Evolutionary conservation across 2,888 invertebrate species (phyloP).

Genomic region (Bhutanitis thaidina): DNA sequence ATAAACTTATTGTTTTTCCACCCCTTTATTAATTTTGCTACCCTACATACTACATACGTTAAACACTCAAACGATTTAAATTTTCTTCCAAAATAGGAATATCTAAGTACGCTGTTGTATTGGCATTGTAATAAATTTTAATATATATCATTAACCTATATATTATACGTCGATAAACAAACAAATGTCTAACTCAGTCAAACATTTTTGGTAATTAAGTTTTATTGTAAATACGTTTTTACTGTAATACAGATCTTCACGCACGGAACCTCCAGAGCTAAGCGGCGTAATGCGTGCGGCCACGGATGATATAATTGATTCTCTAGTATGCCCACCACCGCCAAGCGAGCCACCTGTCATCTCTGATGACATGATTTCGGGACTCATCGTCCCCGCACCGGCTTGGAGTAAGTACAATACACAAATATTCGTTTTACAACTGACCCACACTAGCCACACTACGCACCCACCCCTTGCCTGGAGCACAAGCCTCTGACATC

Average conservation of each 20-base stretch:
- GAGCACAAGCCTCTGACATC: neutral
- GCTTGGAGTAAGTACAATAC: conserved; percentile 89
- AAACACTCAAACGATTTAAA: too few relatives aligned
- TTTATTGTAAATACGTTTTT: neutral
- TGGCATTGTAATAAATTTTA: too few relatives aligned
- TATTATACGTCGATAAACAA: too few relatives aligned
- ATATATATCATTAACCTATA: too few relatives aligned
- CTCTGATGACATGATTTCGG: conserved; percentile 97
- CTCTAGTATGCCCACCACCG: conserved; percentile 97
- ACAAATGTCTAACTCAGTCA: neutral
- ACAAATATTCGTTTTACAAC: neutral
- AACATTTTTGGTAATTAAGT: neutral
- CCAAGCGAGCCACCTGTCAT: conserved; percentile 95
- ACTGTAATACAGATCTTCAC: conserved; percentile 82
- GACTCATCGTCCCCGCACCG: conserved; percentile 97
- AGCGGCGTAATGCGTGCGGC: conserved; percentile 89
- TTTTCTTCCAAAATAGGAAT: too few relatives aligned
- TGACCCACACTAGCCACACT: neutral
- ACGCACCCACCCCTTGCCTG: neutral
- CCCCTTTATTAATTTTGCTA: too few relatives aligned
- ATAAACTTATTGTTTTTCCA: too few relatives aligned
- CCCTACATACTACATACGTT: too few relatives aligned
- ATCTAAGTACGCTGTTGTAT: too few relatives aligned
- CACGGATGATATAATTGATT: conserved; percentile 97
- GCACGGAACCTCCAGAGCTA: conserved; percentile 89